Evolutionary conservation across 1,140 invertebrate genomes (phyloP), one percentile per base, ranked within the genome.

Genomic region (Euschistus heros): DNA sequence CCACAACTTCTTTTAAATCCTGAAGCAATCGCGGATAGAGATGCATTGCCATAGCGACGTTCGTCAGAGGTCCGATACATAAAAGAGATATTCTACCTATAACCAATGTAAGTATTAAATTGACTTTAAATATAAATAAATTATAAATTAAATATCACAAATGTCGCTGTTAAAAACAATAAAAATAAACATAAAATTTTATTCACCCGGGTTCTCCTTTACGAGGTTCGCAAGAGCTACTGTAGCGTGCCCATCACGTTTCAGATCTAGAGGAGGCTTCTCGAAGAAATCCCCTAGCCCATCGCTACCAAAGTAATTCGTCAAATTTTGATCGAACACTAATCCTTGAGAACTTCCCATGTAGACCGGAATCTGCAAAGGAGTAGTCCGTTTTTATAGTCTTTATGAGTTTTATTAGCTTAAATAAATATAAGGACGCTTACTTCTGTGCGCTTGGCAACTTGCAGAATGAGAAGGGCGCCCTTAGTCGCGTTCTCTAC

Each of bases 401-500:
- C 2, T 50, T 50, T 10, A 50, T 50, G 13, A 4, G 20, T n/a
- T 50, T 2, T 50, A 2, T 50, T 13, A 50, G 10, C 5, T 4
- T 50, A 50, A 50, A 50, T n/a, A n/a, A 52, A 5, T 18, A 22
- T 6, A 18, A 52, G 3, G 18, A n/a, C n/a, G 13, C 50, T 50
- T 26, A 64, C 46, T 1, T 64, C 46, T 17, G 26, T 22, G 18
- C 62, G 37, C 2, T 57, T 57, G 27, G 76, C 79, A n/a, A 75
- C 72, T 22, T 79, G 67, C 8, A 86, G 74, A 26, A 82, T 79
- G 64, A 82, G 74, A n/a, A 79, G 74, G 14, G 84, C 81, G 71
- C 86, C 86, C 26, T 72, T 76, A 33, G 79, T 73, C 2, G 81
- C 82, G 70, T 85, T 78, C 8, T 82, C 74, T 0, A 86, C 68